Conservation (phyloP, 1,140 invertebrate species). For the Pomacea maculata region DNA sequence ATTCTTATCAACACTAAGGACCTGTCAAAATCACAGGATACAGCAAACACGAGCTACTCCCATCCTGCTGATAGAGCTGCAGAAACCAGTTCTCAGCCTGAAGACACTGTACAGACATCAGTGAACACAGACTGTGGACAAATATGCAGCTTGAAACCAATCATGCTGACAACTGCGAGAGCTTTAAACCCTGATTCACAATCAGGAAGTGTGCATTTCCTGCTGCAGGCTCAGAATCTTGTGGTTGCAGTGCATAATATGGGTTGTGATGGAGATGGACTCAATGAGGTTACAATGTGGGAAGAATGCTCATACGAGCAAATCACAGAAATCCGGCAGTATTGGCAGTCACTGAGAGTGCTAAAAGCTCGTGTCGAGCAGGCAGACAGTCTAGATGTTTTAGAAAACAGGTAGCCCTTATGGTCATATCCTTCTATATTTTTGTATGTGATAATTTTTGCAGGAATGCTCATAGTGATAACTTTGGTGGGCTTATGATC, state of each 20-base stretch:
- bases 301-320: slow-evolving; percentile 23
- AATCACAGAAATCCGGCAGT: slow-evolving; percentile 21
- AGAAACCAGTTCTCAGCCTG: not conserved
- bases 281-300: slow-evolving; percentile 29
- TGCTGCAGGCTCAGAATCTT: slow-evolving; percentile 24
- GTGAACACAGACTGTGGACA: slow-evolving; percentile 2
- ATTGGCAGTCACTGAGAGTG: slow-evolving; percentile 23
- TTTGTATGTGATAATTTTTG: no score
- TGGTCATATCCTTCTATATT: no score
- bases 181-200: slow-evolving; percentile 1
- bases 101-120: not conserved
- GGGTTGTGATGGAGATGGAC: not conserved
- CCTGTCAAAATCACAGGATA: not conserved
- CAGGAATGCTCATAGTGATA: no score
- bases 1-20: slow-evolving; percentile 31
- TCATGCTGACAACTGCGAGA: slow-evolving; percentile 24
- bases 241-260: slow-evolving; percentile 32
- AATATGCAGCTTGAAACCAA: slow-evolving; percentile 16
- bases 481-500: no score
- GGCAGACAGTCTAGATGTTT: not conserved
- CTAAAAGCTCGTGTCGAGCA: not conserved
- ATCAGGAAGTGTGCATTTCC: slow-evolving; percentile 18
- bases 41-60: not conserved
- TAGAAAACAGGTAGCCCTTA: no score
- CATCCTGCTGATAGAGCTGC: not conserved